phyloP scores from a whole-genome alignment of 2,888 invertebrate species.

The Drosophila subquinaria region DNA sequence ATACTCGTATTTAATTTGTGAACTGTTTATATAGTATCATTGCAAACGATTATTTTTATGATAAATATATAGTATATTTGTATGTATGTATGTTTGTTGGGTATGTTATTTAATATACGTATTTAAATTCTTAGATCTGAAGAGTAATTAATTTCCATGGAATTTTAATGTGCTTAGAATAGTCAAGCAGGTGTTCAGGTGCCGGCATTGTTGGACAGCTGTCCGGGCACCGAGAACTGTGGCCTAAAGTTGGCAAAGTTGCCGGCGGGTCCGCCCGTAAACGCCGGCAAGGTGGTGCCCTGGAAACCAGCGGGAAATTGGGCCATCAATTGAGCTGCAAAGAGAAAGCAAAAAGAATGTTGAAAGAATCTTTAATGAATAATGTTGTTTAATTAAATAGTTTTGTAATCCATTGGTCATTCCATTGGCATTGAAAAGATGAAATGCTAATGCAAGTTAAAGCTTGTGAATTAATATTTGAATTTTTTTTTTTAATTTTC shows the following conservation, averaged over 20 bases:
- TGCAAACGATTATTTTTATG: conserved; percentile 72
- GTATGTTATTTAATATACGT: conserved; percentile 43
- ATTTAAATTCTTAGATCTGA: conserved; percentile 67
- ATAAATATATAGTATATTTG: conserved; percentile 57
- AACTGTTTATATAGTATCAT: conserved; percentile 56
- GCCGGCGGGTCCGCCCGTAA: conserved; percentile 90
- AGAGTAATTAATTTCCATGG: conserved; percentile 72
- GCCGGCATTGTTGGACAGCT: conserved; percentile 77
- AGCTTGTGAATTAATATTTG: too few relatives aligned
- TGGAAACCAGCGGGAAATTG: conserved; percentile 94
- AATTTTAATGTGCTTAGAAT: conserved; percentile 64
- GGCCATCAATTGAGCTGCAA: conserved; percentile 91
- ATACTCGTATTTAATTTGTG: conserved; percentile 45
- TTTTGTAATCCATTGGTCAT: too few relatives aligned
- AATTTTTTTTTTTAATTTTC: too few relatives aligned
- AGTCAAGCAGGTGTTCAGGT: conserved; percentile 48
- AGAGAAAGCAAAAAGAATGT: not conserved
- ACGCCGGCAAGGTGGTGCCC: conserved; percentile 90
- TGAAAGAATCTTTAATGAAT: not conserved
- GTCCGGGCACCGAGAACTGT: conserved; percentile 88
- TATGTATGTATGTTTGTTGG: conserved; percentile 24
- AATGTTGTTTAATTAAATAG: not conserved
- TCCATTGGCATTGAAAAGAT: too few relatives aligned
- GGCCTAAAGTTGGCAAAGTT: conserved; percentile 96
- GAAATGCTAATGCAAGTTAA: too few relatives aligned